Percentiles rank a stretch among this genome's conserved stretches.
These are phyloP conservation scores for Calypte anna DNA, from an alignment of 2,113 vertebrate genomes.

Conservation along the genomic window DNA sequence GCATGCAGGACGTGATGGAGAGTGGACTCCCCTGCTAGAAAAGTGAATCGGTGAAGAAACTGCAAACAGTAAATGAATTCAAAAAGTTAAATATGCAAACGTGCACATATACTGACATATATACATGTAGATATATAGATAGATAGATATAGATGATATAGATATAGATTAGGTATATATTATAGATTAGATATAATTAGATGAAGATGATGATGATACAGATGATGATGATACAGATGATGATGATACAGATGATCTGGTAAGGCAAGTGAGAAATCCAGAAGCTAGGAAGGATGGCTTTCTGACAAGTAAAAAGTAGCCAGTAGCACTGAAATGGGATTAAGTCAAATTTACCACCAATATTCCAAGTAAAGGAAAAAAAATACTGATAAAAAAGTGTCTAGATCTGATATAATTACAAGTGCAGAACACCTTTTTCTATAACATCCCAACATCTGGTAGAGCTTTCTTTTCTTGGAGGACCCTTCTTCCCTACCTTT, in stretches of 20 bases:
- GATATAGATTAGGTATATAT: too few species aligned
- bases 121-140: too few species aligned
- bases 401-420: not conserved
- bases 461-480: not conserved
- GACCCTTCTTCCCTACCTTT: not conserved
- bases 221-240: too few species aligned
- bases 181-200: too few species aligned
- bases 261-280: not conserved
- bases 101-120: not conserved
- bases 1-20: not conserved
- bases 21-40: not conserved
- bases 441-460: not conserved
- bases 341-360: not conserved
- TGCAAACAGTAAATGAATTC: not conserved
- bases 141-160: too few species aligned
- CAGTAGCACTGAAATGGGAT: not conserved
- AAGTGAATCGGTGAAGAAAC: conserved; percentile 7
- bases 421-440: not conserved
- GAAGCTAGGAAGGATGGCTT: not conserved
- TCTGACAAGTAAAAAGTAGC: not conserved
- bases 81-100: not conserved
- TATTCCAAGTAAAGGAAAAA: not conserved
- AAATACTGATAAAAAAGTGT: not conserved
- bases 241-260: too few species aligned
- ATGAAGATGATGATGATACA: too few species aligned